Base-by-base conservation (phyloP, 2,113 vertebrate species). In the Epinephelus fuscoguttatus region DNA sequence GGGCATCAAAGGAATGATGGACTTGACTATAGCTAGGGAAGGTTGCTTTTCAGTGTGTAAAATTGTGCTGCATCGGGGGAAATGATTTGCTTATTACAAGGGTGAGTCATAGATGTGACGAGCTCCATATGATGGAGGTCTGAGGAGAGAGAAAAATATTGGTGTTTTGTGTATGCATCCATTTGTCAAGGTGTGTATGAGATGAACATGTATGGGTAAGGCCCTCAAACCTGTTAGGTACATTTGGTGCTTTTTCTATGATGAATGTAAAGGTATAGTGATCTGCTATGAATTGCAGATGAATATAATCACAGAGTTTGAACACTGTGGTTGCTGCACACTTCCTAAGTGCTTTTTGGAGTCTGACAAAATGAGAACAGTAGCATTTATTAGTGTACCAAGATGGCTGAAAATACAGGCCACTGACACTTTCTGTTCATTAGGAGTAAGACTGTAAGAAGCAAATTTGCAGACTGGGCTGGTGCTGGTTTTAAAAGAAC, bases 1-100 rank as follows among this genome's bases (percentile, higher is more conserved):
- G 45, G 56, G 73, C 69, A 77, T 86, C 79, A 82, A 81, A 82
- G 73, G 64, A 70, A 75, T 67, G 66, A 86, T 40, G 14, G 69
- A 83, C 59, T 80, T 79, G 69, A 80, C 62, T 62, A 70, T 23
- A 66, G 53, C 45, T n/a, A 25, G 59, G 40, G 27, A 84, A 70
- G 40, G 64, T 77, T 78, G 63, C 25, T 78, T 86, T 80, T 84
- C 59, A 47, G 42, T 71, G 37, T 74, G 47, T 59, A 61, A 55
- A 91, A 78, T 84, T 77, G 69, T 53, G 33, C 49, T 79, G 45
- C 56, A 40, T 70, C 23, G 5, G 63, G 42, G 75, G 15, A 84
- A 83, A 89, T 79, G 3, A 81, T 70, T 66, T 85, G 67, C 59
- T 73, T 74, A 68, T 70, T 71, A 71, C 6, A 0, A 30, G 30